Percentiles rank a stretch among this genome's conserved stretches.
Conservation (phyloP, 2,888 invertebrate species). For the Melieria omissa region DNA sequence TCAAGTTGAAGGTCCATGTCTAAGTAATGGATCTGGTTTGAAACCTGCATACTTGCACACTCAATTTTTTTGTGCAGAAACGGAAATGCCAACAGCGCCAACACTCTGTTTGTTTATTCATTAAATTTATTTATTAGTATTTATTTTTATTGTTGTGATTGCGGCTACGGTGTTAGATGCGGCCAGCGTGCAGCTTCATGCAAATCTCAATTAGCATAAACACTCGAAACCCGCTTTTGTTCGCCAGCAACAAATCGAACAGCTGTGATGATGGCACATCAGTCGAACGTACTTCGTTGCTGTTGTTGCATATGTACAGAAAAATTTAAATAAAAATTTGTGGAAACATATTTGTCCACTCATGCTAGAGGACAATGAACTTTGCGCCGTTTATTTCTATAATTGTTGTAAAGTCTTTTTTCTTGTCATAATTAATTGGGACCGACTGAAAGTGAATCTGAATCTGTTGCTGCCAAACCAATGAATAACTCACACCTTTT, state of each 20-base stretch:
- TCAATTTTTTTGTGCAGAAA: neutral
- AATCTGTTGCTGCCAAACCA: too few relatives aligned
- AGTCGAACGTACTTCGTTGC: neutral
- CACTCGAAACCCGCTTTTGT: too few relatives aligned
- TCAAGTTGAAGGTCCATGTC: conserved; percentile 40
- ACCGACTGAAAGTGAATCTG: too few relatives aligned
- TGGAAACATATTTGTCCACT: neutral
- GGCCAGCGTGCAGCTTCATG: too few relatives aligned
- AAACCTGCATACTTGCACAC: conserved; percentile 12
- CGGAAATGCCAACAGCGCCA: too few relatives aligned
- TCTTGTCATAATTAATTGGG: too few relatives aligned
- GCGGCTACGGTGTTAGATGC: neutral
- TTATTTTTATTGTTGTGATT: conserved; percentile 17
- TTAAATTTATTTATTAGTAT: neutral
- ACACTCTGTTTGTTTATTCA: too few relatives aligned
- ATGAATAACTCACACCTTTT: conserved; percentile 18
- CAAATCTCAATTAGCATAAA: too few relatives aligned
- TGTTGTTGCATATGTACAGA: neutral
- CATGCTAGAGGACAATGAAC: conserved; percentile 1
- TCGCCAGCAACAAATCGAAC: neutral
- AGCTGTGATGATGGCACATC: neutral
- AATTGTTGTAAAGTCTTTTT: too few relatives aligned
- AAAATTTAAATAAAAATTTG: neutral
- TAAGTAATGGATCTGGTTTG: conserved; percentile 10
- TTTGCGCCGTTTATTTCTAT: neutral